Evolutionary conservation across 2,888 invertebrate species (phyloP).

Genomic region (Criorhina ranunculi): DNA sequence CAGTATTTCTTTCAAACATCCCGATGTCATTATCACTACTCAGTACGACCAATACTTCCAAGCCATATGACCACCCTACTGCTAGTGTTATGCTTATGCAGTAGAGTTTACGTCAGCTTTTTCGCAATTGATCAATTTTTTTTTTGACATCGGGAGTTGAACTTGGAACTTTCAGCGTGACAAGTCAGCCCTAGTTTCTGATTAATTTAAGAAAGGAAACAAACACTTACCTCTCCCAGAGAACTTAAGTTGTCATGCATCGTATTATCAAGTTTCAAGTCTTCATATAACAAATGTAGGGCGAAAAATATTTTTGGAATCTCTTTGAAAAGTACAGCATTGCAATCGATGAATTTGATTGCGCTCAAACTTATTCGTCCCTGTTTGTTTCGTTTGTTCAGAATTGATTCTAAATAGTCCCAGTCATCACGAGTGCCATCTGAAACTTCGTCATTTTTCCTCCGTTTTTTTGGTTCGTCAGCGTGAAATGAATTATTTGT

Average conservation of each 20-base stretch:
- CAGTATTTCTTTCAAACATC: no score
- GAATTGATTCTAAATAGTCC: slow-evolving; percentile 86
- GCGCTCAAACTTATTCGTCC: slow-evolving; percentile 41
- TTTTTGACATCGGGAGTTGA: no score
- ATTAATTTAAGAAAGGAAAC: no score
- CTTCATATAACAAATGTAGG: slow-evolving; percentile 95
- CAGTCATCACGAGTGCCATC: slow-evolving; percentile 92
- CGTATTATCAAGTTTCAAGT: slow-evolving; percentile 92
- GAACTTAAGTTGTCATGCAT: slow-evolving; percentile 88
- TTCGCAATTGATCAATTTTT: no score
- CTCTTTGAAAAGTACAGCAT: slow-evolving; percentile 89
- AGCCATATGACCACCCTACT: no score
- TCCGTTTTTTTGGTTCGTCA: slow-evolving; percentile 89
- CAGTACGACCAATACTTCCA: no score
- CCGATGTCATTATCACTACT: no score
- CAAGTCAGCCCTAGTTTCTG: no score
- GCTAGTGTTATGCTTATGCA: no score
- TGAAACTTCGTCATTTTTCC: slow-evolving; percentile 88
- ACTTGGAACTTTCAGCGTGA: no score
- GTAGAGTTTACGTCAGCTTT: no score
- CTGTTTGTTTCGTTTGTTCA: slow-evolving; percentile 78
- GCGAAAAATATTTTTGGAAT: slow-evolving; percentile 91
- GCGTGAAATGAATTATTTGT: slow-evolving; percentile 84
- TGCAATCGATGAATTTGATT: slow-evolving; percentile 82
- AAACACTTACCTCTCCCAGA: slow-evolving; percentile 85